These are phyloP conservation scores for Gymnocheta viridis DNA, from an alignment of 2,888 invertebrate genomes.

Conservation along the genomic window DNA sequence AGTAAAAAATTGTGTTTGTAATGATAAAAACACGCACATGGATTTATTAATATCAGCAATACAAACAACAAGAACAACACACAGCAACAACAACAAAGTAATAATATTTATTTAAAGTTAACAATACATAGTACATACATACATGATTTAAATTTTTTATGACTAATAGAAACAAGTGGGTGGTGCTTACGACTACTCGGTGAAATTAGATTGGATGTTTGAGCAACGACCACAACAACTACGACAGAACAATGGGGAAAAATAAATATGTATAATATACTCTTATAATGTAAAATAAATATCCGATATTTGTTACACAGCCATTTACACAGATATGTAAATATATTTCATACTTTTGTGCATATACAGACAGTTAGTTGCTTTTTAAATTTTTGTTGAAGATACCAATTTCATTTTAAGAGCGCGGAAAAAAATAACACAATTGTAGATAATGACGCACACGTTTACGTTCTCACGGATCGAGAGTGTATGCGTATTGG, in stretches of 20 bases:
- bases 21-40: conserved; percentile 28
- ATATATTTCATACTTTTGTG: background rate
- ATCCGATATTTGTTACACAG: conserved; percentile 4
- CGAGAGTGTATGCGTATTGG: conserved; percentile 31
- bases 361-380: background rate
- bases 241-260: conserved; percentile 17
- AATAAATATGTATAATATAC: background rate
- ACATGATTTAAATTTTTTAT: conserved; percentile 8
- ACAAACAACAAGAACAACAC: conserved; percentile 24
- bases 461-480: conserved; percentile 11
- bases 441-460: conserved; percentile 33
- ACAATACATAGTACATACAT: background rate
- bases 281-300: conserved; percentile 36
- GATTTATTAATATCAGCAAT: conserved; percentile 20
- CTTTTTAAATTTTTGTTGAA: background rate
- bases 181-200: conserved; percentile 57
- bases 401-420: conserved; percentile 3
- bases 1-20: conserved; percentile 52
- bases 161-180: conserved; percentile 66
- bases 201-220: conserved; percentile 66
- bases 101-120: conserved; percentile 33
- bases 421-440: background rate
- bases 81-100: conserved; percentile 36
- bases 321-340: background rate
- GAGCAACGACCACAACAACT: conserved; percentile 37